Conservation (phyloP, 2,113 vertebrate genomes). For the Agapornis roseicollis region DNA sequence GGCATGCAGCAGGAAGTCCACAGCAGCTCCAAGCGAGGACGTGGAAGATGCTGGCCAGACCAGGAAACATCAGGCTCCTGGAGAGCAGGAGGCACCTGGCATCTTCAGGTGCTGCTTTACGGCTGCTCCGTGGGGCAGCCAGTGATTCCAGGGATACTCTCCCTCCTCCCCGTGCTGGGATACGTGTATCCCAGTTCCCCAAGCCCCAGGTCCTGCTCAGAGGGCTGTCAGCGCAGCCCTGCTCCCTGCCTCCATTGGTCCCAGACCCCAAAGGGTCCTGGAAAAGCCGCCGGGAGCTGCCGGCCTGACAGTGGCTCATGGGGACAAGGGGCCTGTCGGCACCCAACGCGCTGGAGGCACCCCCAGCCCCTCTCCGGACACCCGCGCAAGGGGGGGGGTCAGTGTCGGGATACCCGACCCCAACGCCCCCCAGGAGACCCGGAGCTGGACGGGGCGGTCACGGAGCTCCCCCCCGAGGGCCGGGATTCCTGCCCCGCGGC, state of each 20-base stretch:
- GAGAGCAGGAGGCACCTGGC: fast-evolving
- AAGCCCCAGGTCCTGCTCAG: background rate
- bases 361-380: background rate
- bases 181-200: fast-evolving
- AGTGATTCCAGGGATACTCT: background rate
- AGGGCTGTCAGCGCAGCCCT: background rate
- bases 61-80: background rate
- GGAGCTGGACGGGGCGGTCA: background rate
- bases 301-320: fast-evolving
- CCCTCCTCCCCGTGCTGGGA: background rate
- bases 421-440: background rate
- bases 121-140: fast-evolving
- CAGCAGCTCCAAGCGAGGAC: background rate
- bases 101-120: background rate
- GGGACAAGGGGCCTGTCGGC: background rate
- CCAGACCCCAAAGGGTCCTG: background rate
- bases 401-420: fast-evolving
- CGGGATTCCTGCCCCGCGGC: background rate
- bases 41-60: background rate
- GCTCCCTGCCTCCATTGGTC: background rate
- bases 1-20: background rate
- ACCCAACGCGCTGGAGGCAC: background rate
- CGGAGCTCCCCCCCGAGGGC: background rate
- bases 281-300: background rate
- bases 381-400: background rate